Percentiles rank a stretch among this genome's conserved stretches.
These are phyloP conservation scores for Caenorhabditis auriculariae DNA, from an alignment of 2,888 invertebrate species.

Conservation along the genomic window DNA sequence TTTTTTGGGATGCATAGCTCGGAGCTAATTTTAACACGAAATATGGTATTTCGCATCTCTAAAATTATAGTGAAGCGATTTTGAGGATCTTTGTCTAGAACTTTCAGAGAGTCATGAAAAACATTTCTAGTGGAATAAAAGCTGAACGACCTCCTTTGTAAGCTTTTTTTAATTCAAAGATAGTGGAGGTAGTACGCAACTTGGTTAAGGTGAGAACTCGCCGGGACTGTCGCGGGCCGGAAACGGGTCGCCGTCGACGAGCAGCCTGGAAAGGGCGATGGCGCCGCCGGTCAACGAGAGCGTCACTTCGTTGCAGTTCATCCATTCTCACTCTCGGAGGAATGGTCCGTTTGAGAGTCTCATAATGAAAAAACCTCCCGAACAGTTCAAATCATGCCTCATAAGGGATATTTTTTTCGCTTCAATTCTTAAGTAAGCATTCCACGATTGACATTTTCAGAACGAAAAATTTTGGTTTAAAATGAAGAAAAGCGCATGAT, in stretches of 20 bases:
- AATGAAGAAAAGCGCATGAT: background rate
- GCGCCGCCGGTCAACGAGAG: slow-evolving; percentile 31
- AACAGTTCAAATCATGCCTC: background rate
- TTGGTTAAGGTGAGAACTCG: slow-evolving; percentile 30
- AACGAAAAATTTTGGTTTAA: background rate
- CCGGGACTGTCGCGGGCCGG: slow-evolving; percentile 8
- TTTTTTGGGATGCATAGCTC: too few species aligned
- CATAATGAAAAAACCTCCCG: background rate
- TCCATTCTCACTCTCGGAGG: slow-evolving; percentile 49
- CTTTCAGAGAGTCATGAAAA: too few species aligned
- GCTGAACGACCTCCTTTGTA: too few species aligned
- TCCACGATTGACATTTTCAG: background rate
- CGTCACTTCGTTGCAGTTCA: slow-evolving; percentile 55
- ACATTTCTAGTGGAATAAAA: too few species aligned
- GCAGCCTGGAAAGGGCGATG: slow-evolving; percentile 25
- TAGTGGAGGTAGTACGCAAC: background rate
- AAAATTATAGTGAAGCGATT: too few species aligned
- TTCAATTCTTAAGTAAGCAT: background rate
- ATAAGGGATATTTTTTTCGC: background rate
- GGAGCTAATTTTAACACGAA: too few species aligned
- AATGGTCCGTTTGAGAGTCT: slow-evolving; percentile 34
- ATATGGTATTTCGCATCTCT: too few species aligned
- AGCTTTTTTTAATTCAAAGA: too few species aligned
- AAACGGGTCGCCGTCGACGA: slow-evolving; percentile 29
- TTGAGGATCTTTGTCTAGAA: too few species aligned